Conservation (phyloP, 2,888 invertebrate species). For the Enchytraeus crypticus region DNA sequence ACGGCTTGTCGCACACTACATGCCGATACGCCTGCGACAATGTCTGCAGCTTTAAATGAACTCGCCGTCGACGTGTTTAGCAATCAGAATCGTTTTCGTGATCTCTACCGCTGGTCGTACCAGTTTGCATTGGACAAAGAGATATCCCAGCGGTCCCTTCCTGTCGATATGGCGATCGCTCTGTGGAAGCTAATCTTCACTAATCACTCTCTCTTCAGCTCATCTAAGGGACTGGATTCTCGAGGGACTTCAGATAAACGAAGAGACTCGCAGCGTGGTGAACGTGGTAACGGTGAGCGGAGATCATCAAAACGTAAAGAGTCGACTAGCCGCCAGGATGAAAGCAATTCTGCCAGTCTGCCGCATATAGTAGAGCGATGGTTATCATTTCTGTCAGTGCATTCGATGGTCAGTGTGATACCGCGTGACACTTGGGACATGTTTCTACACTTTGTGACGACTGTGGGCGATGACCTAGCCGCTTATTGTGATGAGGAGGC, state of each 20-base stretch:
- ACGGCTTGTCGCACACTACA: background rate
- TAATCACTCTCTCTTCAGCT: too few species aligned
- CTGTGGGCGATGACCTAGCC: constrained; percentile 80
- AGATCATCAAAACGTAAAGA: too few species aligned
- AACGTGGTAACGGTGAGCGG: too few species aligned
- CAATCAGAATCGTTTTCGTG: constrained; percentile 55
- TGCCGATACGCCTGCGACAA: constrained; percentile 58
- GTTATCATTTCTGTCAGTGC: constrained; percentile 74
- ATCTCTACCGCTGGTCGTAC: constrained; percentile 75
- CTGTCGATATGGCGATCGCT: constrained; percentile 79
- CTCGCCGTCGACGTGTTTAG: constrained; percentile 65
- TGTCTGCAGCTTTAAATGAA: constrained; percentile 63
- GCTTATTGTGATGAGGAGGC: constrained; percentile 92
- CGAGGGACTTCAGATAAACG: too few species aligned
- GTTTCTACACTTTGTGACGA: constrained; percentile 90
- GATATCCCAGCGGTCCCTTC: constrained; percentile 77
- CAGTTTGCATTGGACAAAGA: constrained; percentile 81
- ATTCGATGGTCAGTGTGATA: constrained; percentile 66
- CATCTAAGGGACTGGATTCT: too few species aligned
- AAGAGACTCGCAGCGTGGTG: too few species aligned
- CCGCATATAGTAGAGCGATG: constrained; percentile 70
- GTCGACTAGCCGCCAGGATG: too few species aligned
- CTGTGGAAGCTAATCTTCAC: constrained; percentile 88
- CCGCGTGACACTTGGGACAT: constrained; percentile 91
- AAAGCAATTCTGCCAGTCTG: too few species aligned